These are phyloP conservation scores for Streptopelia turtur DNA, from an alignment of 2,797 vertebrate genomes.

Conservation along the genomic window DNA sequence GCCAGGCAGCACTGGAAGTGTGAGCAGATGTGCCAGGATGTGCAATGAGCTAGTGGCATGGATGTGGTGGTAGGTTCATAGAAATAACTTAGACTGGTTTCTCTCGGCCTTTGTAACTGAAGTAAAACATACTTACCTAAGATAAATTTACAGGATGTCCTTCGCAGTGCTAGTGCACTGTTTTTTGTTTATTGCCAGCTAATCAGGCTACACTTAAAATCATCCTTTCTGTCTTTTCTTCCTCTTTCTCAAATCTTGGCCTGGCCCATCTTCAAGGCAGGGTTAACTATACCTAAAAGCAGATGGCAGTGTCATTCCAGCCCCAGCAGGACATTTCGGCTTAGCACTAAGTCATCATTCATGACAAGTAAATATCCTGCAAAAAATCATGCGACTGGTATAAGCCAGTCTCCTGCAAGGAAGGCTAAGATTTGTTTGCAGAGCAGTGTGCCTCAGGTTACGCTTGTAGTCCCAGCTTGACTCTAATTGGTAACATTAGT, in stretches of 20 bases:
- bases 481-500: slow-evolving; percentile 60
- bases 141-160: not conserved
- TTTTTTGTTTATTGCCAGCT: not conserved
- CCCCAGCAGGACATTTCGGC: not conserved
- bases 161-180: not conserved
- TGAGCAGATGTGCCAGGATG: not conserved
- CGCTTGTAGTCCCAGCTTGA: slow-evolving; percentile 36
- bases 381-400: slow-evolving; percentile 33
- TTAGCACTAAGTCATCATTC: not conserved
- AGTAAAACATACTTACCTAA: not conserved
- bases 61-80: not conserved
- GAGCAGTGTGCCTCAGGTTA: slow-evolving; percentile 38
- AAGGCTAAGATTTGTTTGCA: slow-evolving; percentile 56
- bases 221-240: not conserved
- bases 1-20: not conserved
- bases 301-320: slow-evolving; percentile 5
- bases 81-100: not conserved
- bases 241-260: not conserved
- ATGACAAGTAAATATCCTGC: slow-evolving; percentile 26
- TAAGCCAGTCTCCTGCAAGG: slow-evolving; percentile 21
- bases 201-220: not conserved
- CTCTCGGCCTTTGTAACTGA: not conserved
- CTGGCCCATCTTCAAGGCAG: not conserved
- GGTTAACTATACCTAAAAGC: slow-evolving; percentile 7
- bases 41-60: not conserved